Percentiles rank a stretch among this genome's conserved stretches.
These are phyloP conservation scores for Neomonachus schauinslandi DNA, from an alignment of 2,113 vertebrate genomes.

Conservation along the genomic window DNA sequence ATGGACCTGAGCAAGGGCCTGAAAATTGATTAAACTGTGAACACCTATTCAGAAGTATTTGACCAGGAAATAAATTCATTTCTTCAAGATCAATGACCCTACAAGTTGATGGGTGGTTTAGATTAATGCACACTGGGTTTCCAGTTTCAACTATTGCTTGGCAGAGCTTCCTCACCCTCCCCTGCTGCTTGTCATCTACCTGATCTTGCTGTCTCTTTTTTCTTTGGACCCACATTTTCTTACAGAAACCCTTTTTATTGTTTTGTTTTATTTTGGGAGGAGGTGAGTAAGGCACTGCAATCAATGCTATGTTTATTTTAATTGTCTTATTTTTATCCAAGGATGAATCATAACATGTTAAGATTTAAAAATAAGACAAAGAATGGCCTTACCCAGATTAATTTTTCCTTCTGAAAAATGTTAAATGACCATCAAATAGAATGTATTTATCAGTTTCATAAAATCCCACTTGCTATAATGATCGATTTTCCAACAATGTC, in stretches of 20 bases:
- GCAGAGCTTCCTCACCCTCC: background rate
- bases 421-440: slow-evolving; percentile 25
- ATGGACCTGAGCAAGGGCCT: slow-evolving; percentile 39
- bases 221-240: background rate
- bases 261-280: background rate
- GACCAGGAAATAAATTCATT: slow-evolving; percentile 68
- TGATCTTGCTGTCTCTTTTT: background rate
- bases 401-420: slow-evolving; percentile 32
- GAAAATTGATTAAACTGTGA: slow-evolving; percentile 68
- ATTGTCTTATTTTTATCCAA: slow-evolving; percentile 54
- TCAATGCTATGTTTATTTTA: slow-evolving; percentile 54
- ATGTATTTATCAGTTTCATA: background rate
- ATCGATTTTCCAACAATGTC: background rate
- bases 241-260: background rate
- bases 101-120: slow-evolving; percentile 49
- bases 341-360: slow-evolving; percentile 46
- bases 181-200: background rate
- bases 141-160: background rate
- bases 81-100: slow-evolving; percentile 60
- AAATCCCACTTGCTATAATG: slow-evolving; percentile 45
- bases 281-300: background rate
- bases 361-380: slow-evolving; percentile 46
- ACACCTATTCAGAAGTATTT: slow-evolving; percentile 65
- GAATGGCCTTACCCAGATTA: background rate
- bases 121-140: slow-evolving; percentile 33